A percentile compares a stretch with the other conserved stretches of the same genome.
Evolutionary conservation across 2,797 vertebrate genomes (phyloP).

Genomic region (Columba guinea): DNA sequence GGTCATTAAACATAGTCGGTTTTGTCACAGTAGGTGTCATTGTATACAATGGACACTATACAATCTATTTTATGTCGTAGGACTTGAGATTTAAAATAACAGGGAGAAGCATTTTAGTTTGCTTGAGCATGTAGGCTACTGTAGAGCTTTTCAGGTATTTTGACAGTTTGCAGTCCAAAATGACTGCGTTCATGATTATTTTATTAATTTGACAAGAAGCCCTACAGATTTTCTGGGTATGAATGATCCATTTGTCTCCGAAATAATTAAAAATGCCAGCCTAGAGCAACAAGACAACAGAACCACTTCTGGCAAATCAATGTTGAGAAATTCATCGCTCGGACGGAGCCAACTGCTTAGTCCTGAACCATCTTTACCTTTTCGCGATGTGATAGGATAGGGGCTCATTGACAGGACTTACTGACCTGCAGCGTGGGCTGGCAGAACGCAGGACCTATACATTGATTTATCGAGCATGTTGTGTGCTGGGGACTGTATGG

Average conservation of each 20-base stretch:
- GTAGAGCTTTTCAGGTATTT: slow-evolving; percentile 73
- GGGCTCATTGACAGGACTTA: slow-evolving; percentile 63
- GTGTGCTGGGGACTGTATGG: slow-evolving; percentile 21
- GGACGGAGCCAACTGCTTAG: slow-evolving; percentile 71
- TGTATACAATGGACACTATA: slow-evolving; percentile 83
- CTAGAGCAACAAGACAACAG: slow-evolving; percentile 79
- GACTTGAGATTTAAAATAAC: slow-evolving; percentile 69
- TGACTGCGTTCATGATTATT: slow-evolving; percentile 81
- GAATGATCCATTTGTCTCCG: slow-evolving; percentile 78
- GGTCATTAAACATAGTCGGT: slow-evolving; percentile 91
- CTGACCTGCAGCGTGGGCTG: slow-evolving; percentile 58
- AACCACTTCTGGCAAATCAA: slow-evolving; percentile 79
- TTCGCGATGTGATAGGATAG: slow-evolving; percentile 53
- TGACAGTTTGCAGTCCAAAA: slow-evolving; percentile 76
- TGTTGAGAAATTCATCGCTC: slow-evolving; percentile 77
- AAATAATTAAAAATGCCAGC: slow-evolving; percentile 84
- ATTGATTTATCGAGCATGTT: slow-evolving; percentile 64
- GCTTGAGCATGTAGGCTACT: slow-evolving; percentile 70
- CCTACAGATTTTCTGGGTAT: slow-evolving; percentile 78
- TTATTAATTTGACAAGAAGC: slow-evolving; percentile 84
- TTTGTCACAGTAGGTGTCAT: slow-evolving; percentile 88
- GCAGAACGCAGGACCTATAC: slow-evolving; percentile 63
- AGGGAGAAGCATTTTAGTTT: slow-evolving; percentile 56
- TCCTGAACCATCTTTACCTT: slow-evolving; percentile 63
- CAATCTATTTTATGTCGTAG: slow-evolving; percentile 85